A percentile compares a stretch with the other conserved stretches of the same genome.
These are phyloP conservation scores for Spea multiplicata DNA, from an alignment of 2,113 vertebrate genomes.

Conservation along the genomic window DNA sequence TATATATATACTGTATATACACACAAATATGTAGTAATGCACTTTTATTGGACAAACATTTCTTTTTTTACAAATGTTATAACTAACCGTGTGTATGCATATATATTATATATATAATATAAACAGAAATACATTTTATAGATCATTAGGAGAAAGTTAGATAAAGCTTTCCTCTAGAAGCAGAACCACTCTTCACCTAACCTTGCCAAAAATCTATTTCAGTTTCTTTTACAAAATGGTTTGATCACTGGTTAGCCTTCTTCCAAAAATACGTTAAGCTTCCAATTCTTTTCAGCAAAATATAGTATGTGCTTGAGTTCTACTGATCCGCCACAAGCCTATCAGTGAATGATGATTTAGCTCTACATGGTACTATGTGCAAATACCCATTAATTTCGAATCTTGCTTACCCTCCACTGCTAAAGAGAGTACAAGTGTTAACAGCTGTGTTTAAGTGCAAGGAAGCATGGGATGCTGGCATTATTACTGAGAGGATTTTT, in stretches of 20 bases:
- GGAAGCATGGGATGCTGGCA: conserved; percentile 43
- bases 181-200: neutral
- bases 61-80: too few species aligned
- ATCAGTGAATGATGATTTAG: conserved; percentile 46
- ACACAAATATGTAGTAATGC: too few species aligned
- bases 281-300: conserved; percentile 21
- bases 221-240: neutral
- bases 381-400: conserved; percentile 49
- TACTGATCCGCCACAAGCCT: conserved; percentile 39
- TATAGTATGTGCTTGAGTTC: conserved; percentile 37
- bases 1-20: too few species aligned
- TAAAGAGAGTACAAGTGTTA: conserved; percentile 47
- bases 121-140: too few species aligned
- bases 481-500: conserved; percentile 44
- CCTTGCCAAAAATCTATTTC: neutral
- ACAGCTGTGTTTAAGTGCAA: conserved; percentile 48
- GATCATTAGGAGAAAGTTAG: neutral
- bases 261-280: neutral
- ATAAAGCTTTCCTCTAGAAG: neutral
- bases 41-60: too few species aligned
- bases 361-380: conserved; percentile 43
- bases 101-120: too few species aligned
- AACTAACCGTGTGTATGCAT: too few species aligned
- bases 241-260: conserved; percentile 1
- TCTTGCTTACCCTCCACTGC: conserved; percentile 44